Conservation (phyloP, 2,113 vertebrate genomes). For the Seriola rivoliana region DNA sequence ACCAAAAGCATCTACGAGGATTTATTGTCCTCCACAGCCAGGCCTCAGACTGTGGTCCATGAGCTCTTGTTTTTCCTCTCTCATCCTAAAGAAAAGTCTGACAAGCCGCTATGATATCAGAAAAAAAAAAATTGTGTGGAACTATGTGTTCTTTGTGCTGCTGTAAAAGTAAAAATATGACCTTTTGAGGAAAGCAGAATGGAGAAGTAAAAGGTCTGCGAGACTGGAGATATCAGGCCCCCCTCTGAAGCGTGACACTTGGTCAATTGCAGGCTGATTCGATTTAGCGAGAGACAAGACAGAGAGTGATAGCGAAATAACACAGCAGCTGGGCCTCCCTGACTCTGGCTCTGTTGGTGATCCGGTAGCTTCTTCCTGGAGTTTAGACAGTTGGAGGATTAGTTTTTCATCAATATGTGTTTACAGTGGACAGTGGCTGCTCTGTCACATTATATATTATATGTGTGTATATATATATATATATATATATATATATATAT, state of each 20-base stretch:
- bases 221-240: conserved; percentile 50
- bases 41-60: not conserved
- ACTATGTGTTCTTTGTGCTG: conserved; percentile 35
- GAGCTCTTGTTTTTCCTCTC: conserved; percentile 1
- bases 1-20: conserved; percentile 6
- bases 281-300: conserved; percentile 62
- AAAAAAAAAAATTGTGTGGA: conserved; percentile 40
- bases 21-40: conserved; percentile 12
- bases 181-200: conserved; percentile 63
- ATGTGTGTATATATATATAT: too few species aligned
- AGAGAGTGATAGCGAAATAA: conserved; percentile 62
- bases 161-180: conserved; percentile 59
- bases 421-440: not conserved
- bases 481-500: not conserved
- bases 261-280: conserved; percentile 66
- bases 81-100: conserved; percentile 22
- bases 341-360: not conserved
- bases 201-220: conserved; percentile 65
- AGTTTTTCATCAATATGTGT: conserved; percentile 26
- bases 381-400: not conserved
- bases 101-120: conserved; percentile 34
- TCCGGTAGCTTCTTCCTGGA: conserved; percentile 5
- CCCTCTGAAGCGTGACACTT: conserved; percentile 67
- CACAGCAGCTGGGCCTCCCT: conserved; percentile 35
- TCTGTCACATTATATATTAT: conserved; percentile 23